Evolutionary conservation across 1,140 invertebrate genomes (phyloP), one percentile per base, ranked within the genome.

Genomic region (Brachionus koreanus): DNA sequence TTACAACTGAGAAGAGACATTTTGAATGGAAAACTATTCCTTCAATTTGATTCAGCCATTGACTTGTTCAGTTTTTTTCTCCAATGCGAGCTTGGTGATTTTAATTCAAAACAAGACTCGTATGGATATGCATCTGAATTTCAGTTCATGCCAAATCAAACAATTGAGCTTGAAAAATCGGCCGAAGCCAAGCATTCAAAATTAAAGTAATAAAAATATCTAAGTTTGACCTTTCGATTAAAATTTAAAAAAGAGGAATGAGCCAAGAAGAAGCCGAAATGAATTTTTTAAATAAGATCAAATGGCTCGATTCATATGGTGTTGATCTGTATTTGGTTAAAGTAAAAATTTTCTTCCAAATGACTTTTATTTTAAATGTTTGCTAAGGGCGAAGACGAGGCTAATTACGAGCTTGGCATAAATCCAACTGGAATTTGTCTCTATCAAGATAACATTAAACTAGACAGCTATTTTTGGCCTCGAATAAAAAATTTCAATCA

Each of bases 161-260:
- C 94, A 57, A 91, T 94, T 33, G 94, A 96, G 86, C 89, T 98
- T 84, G 96, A 98, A 89, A 90, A 91, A 16, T 91, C 92, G 84
- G 95, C 97, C 84, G 92, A 93, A 37, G 93, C 95, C 85, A 91
- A 95, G 83, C 96, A 98, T 87, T 93, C 94, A 87, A 92, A 92
- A 82, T 89, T 96, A 61, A 91, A 92, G 93, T 94, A 91, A 91
- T 9, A 57, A 16, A 63, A 33, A 23, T 29, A 35, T 52, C 7
- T 13, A 29, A 13, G 12, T 19, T 23, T 57, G 6, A 61, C 3
- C 5, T 33, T 65, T 52, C 5, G 6, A n/a, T 79, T 57, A n/a
- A 35, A 37, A 23, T 13, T 19, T 69, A 16, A 35, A 5, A 4
- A 87, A 93, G 92, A 84, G 92, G 92, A 69, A 91, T 92, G 87